phyloP scores from a whole-genome alignment of 2,797 vertebrate species.

The Paratrypauchen microcephalus region DNA sequence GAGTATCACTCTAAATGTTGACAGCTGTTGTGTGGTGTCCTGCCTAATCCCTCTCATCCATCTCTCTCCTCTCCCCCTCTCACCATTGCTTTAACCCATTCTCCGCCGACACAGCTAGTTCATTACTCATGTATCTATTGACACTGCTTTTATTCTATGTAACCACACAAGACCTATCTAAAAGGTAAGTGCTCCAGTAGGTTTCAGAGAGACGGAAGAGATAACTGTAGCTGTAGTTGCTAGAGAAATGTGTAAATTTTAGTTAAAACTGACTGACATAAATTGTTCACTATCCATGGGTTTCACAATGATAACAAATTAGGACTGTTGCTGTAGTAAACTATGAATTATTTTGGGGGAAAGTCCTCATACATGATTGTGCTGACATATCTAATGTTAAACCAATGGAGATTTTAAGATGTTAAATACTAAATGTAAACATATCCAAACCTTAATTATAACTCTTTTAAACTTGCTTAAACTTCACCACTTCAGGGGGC shows the following conservation, averaged over 20 bases:
- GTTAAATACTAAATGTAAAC: neutral
- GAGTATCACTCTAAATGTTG: slow-evolving; percentile 54
- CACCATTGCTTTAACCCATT: slow-evolving; percentile 29
- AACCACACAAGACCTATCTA: neutral
- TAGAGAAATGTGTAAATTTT: too few relatives aligned
- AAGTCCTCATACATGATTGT: too few relatives aligned
- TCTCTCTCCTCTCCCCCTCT: slow-evolving; percentile 46
- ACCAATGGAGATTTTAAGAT: too few relatives aligned
- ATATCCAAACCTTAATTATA: neutral
- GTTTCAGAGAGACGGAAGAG: neutral
- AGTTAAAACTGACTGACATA: too few relatives aligned
- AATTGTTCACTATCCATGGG: too few relatives aligned
- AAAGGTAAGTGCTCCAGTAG: neutral
- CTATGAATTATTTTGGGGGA: too few relatives aligned
- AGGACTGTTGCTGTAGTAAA: too few relatives aligned
- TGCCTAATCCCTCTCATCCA: slow-evolving; percentile 59
- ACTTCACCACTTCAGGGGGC: too few relatives aligned
- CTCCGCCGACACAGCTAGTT: slow-evolving; percentile 52
- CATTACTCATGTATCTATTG: slow-evolving; percentile 31
- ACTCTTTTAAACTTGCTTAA: neutral
- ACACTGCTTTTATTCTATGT: neutral
- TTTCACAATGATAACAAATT: too few relatives aligned
- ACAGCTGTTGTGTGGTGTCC: slow-evolving; percentile 58
- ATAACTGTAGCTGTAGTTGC: too few relatives aligned
- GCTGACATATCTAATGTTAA: too few relatives aligned